These are phyloP conservation scores for Chloroclystis v-ata DNA, from an alignment of 2,888 invertebrate genomes.

Conservation along the genomic window DNA sequence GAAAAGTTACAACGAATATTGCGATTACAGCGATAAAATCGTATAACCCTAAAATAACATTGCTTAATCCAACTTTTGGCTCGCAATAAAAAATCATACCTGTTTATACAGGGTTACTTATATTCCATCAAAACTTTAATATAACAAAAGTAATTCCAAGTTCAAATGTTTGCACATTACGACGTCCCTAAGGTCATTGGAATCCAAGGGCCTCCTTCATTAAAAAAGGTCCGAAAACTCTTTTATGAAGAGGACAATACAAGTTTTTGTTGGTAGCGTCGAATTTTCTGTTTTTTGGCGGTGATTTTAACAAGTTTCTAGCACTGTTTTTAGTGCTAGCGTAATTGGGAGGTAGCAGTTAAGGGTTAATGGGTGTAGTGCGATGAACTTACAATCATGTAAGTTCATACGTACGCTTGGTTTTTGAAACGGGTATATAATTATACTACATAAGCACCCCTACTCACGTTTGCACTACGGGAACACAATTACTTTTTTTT, in stretches of 20 bases:
- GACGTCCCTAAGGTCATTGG: conserved; percentile 12
- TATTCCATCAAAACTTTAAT: conserved; percentile 4
- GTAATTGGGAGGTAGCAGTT: no score
- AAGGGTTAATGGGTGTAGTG: no score
- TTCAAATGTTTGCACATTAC: conserved; percentile 19
- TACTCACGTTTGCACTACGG: no score
- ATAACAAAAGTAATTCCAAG: conserved; percentile 16
- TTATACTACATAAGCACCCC: no score
- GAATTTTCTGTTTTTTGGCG: conserved; percentile 27
- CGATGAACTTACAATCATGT: no score
- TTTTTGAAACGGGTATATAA: no score
- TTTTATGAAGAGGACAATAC: conserved; percentile 30
- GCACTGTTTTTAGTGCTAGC: background rate
- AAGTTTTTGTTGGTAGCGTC: conserved; percentile 27
- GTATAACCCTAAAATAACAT: background rate
- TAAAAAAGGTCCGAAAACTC: conserved; percentile 34
- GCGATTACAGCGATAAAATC: background rate
- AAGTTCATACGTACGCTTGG: no score
- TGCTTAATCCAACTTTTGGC: conserved; percentile 1
- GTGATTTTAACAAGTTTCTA: conserved; percentile 11
- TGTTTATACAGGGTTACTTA: background rate
- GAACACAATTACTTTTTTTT: no score
- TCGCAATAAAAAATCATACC: conserved; percentile 4
- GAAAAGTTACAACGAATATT: background rate
- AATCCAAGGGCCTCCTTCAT: conserved; percentile 28